phyloP scores from a whole-genome alignment of 2,888 invertebrate species.

The Priapulus caudatus region DNA sequence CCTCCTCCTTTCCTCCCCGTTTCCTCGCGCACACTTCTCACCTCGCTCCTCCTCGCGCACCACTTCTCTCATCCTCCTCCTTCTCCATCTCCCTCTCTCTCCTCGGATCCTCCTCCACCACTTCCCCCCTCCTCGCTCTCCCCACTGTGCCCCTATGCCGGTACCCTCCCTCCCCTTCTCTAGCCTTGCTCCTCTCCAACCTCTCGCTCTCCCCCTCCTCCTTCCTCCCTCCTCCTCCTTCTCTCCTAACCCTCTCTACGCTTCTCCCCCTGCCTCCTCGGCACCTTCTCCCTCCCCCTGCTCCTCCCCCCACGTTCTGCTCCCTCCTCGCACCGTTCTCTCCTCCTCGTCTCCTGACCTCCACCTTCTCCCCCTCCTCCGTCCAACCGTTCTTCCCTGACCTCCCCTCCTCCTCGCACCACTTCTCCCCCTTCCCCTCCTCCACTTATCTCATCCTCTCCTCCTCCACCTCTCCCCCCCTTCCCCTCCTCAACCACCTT shows the following conservation, averaged over 20 bases:
- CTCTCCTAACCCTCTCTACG: neutral
- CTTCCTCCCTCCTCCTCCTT: too few species aligned
- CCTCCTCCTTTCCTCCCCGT: too few species aligned
- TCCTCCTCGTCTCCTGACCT: neutral
- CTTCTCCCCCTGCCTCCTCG: neutral
- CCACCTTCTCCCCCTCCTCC: too few species aligned
- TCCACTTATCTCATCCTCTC: neutral
- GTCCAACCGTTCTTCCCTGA: neutral
- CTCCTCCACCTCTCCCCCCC: too few species aligned
- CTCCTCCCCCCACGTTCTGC: too few species aligned
- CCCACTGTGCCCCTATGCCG: neutral
- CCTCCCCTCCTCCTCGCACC: too few species aligned
- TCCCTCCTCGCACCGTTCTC: too few species aligned
- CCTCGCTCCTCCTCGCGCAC: too few species aligned
- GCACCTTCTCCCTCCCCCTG: neutral
- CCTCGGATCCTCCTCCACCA: neutral
- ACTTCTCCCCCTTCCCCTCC: too few species aligned
- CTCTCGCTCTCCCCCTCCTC: too few species aligned
- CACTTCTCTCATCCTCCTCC: neutral
- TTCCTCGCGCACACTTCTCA: too few species aligned
- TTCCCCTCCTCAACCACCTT: neutral
- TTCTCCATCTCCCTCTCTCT: slow-evolving; percentile 1
- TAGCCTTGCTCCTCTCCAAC: neutral
- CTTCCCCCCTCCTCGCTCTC: neutral
- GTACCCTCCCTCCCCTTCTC: too few species aligned